A percentile compares a stretch with the other conserved stretches of the same genome.
Conservation (phyloP, 2,797 vertebrate genomes). For the Pangasius djambal region DNA sequence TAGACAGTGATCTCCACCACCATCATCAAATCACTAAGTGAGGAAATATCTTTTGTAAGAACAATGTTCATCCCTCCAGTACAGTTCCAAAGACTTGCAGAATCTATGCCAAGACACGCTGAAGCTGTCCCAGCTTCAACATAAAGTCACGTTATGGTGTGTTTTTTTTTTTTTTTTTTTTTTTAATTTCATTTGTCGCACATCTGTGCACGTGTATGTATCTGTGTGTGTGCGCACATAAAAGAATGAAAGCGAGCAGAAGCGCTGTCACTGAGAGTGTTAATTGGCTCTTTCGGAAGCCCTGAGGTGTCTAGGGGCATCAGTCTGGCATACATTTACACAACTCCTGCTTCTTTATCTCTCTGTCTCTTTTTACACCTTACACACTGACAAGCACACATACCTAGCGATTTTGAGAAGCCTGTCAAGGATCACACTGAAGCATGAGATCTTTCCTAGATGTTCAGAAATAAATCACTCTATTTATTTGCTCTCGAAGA, state of each 20-base stretch:
- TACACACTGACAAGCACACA: neutral
- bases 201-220: neutral
- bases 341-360: constrained; percentile 22
- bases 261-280: constrained; percentile 45
- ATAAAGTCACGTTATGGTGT: neutral
- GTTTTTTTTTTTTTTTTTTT: too few relatives aligned
- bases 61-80: neutral
- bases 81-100: neutral
- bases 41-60: neutral
- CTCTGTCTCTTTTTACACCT: neutral
- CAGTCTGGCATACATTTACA: constrained; percentile 50
- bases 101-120: neutral
- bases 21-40: neutral
- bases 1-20: neutral
- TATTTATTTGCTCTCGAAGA: neutral
- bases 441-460: neutral
- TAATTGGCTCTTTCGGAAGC: constrained; percentile 54
- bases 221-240: neutral
- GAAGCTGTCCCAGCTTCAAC: neutral
- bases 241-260: constrained; percentile 13
- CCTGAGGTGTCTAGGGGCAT: constrained; percentile 45
- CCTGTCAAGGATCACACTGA: neutral
- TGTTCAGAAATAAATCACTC: neutral
- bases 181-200: neutral
- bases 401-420: neutral